Percentiles rank a stretch among this genome's conserved stretches.
Conservation (phyloP, 2,113 vertebrate species). For the Clarias magur region DNA sequence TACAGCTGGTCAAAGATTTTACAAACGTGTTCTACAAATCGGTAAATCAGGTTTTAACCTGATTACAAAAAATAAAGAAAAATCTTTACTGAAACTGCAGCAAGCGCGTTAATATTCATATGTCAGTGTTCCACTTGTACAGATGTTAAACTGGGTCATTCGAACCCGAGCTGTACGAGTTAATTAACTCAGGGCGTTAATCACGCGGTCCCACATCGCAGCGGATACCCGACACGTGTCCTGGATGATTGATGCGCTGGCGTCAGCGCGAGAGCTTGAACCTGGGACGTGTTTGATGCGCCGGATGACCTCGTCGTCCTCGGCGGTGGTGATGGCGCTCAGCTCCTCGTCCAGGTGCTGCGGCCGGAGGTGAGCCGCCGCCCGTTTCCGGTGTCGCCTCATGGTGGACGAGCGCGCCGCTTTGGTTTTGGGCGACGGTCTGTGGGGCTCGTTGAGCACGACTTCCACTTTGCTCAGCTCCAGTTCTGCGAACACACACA, state of each 20-base stretch:
- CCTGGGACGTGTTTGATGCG: conserved; percentile 92
- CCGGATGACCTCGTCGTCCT: conserved; percentile 84
- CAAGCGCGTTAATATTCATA: not conserved
- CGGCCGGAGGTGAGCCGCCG: conserved; percentile 81
- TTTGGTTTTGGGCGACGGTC: conserved; percentile 91
- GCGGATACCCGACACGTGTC: not conserved
- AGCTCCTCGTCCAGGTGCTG: conserved; percentile 90
- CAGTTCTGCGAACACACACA: conserved; percentile 73
- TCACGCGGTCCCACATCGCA: not conserved
- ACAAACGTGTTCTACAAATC: not conserved
- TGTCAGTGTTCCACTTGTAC: not conserved
- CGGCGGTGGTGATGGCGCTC: conserved; percentile 92
- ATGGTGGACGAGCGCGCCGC: conserved; percentile 76
- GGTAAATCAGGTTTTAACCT: not conserved
- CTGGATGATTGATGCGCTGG: not conserved
- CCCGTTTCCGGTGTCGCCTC: conserved; percentile 84
- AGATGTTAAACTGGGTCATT: not conserved
- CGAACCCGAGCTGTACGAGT: not conserved
- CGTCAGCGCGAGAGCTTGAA: conserved; percentile 29
- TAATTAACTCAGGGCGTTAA: not conserved
- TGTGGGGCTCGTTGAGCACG: conserved; percentile 80
- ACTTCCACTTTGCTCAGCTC: conserved; percentile 89
- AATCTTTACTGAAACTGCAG: not conserved
- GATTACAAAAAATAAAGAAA: not conserved
- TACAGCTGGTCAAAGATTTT: not conserved